phyloP scores from a whole-genome alignment of 2,797 vertebrate genomes.

The Ispidina lecontei region DNA sequence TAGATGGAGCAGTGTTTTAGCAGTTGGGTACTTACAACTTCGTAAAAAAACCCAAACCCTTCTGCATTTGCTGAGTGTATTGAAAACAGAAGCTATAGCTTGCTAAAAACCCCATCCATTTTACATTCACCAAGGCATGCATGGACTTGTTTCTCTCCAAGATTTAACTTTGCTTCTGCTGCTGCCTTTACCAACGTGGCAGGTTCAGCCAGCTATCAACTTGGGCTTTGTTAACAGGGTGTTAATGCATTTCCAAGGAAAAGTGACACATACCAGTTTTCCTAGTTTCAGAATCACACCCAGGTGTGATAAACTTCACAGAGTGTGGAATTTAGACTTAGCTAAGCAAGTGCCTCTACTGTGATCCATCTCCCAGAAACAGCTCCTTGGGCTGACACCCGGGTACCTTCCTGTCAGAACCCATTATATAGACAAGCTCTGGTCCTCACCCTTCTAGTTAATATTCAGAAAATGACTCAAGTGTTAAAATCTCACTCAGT shows the following conservation, averaged over 20 bases:
- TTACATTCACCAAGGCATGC: neutral
- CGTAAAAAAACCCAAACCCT: neutral
- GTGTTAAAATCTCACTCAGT: neutral
- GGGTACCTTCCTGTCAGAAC: neutral
- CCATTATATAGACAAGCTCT: neutral
- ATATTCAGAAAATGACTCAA: neutral
- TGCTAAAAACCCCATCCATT: neutral
- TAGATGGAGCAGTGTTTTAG: neutral
- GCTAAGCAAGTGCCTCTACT: neutral
- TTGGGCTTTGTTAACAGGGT: neutral
- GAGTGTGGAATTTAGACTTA: neutral
- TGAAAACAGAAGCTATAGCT: neutral
- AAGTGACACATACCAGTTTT: neutral
- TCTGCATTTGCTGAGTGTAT: neutral
- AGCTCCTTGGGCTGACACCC: neutral
- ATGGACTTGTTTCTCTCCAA: neutral
- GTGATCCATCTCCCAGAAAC: neutral
- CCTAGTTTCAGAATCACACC: constrained; percentile 7
- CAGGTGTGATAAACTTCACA: neutral
- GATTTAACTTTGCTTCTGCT: neutral
- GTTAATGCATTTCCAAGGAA: neutral
- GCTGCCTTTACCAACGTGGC: neutral
- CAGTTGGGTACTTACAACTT: neutral
- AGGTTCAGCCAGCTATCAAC: neutral
- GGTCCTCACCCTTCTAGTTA: neutral